Conservation (phyloP, 2,113 vertebrate genomes). For the Vimba vimba region DNA sequence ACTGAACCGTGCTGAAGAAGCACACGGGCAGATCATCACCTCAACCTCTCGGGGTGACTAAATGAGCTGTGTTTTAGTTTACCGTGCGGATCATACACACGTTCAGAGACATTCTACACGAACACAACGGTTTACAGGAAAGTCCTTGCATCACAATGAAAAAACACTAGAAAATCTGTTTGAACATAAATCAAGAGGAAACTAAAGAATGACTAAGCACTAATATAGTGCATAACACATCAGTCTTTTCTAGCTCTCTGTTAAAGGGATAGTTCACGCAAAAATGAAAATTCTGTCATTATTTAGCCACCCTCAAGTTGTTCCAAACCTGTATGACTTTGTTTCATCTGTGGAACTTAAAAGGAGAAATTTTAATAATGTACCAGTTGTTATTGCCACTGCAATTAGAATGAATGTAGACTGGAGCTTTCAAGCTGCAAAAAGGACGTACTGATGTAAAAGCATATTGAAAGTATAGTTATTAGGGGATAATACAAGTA, state of each 20-base stretch:
- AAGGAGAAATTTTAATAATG: background rate
- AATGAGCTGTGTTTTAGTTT: conserved; percentile 66
- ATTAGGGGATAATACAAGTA: background rate
- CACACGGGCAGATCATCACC: background rate
- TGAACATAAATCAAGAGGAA: conserved; percentile 76
- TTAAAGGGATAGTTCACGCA: conserved; percentile 51
- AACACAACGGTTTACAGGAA: conserved; percentile 72
- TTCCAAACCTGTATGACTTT: background rate
- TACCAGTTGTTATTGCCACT: background rate
- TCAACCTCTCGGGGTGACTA: background rate
- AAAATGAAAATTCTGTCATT: background rate
- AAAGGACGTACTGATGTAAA: background rate
- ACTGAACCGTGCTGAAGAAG: conserved; percentile 53
- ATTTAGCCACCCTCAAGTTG: background rate
- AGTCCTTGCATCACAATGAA: conserved; percentile 79
- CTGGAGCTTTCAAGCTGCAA: background rate
- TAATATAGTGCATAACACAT: conserved; percentile 94
- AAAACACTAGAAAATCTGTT: conserved; percentile 88
- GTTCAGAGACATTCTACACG: conserved; percentile 70
- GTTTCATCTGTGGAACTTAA: background rate
- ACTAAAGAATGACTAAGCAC: conserved; percentile 83
- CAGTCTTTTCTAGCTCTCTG: conserved; percentile 67
- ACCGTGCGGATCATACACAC: conserved; percentile 58
- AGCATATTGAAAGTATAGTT: background rate
- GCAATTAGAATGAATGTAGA: background rate